Base-by-base conservation (phyloP, 1,140 invertebrate species). In the Ostrea edulis region DNA sequence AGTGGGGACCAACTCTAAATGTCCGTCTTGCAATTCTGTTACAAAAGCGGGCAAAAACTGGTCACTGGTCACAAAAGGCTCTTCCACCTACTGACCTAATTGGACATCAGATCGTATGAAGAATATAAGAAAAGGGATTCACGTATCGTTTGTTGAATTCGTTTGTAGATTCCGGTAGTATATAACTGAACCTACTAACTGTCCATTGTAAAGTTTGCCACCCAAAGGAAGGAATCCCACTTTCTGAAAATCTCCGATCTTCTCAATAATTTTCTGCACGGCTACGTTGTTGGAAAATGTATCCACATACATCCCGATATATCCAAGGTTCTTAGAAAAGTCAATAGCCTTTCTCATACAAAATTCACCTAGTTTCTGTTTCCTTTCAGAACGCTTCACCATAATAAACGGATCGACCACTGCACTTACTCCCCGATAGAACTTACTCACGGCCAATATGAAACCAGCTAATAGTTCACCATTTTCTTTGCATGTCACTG, bases 351-450 rank as follows among this genome's bases (percentile, higher is more conserved):
- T 85, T 51, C 82, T 65, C 65, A 91, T 87, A 51, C 90, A 89
- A 52, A 93, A 90, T 81, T 91, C 90, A n/a, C 92, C 92, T 17
- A 93, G 84, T 55, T 89, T 89, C 65, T 90, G 89, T 14, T 89
- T 82, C 8, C 92, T 85, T 65, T 91, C 86, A 0, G 77, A 84
- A 29, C 65, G 62, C n/a, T 89, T 88, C 12, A 93, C 91, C 25
- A 93, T 91, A n/a, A 92, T 85, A 14, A 91, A 91, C 0, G 90
- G 89, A 52, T 93, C 92, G 1, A 89, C 92, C 20, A 91, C 91
- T 12, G 82, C 82, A 2, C 77, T 54, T 14, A 86, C n/a, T 22
- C 91, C 92, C 2, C 92, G 89, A 83, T 90, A 93, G 53, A 88
- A 93, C 81, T 89, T 91, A 84, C 92, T 93, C 54, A 84, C 53